Base-by-base conservation (phyloP, 2,888 invertebrate genomes). In the Alloplasta piceator region DNA sequence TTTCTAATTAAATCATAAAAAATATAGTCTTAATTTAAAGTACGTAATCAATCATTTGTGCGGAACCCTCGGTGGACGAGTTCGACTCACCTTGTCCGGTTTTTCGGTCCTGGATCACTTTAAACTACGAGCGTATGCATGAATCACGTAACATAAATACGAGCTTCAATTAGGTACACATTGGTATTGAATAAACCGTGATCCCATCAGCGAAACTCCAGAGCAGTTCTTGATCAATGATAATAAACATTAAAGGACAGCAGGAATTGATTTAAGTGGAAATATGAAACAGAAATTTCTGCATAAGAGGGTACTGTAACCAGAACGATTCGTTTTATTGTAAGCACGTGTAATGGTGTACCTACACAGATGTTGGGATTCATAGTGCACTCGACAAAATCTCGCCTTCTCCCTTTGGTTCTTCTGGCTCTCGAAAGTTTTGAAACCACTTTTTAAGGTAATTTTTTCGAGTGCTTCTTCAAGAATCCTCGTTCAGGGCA, bases 171-270 rank as follows among this genome's bases (percentile, higher is more conserved):
- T 39, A 39, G 7, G 39, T 9, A 26, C 38, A 50, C 39, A 50
- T 60, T 48, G 46, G 16, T 38, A 60, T 38, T 58, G 9, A 5
- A 12, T 58, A 56, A 0, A 12, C 9, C 46, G 7, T 7, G 1
- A 48, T n/a, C 10, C 16, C 39, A 48, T 71, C 60, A 16, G 36
- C 16, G 60, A 39, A 16, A 60, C 26, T 71, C 10, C 14, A 38
- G 58, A 3, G 36, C 16, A 16, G 3, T 26, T 16, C 48, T 58
- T 6, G 39, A 50, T 41, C 4, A n/a, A 39, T 39, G 39, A 55
- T 55, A 41, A 38, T 58, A 39, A 14, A 12, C 38, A 4, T 58
- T 38, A 46, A 70, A 12, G 56, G 56, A 56, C 10, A 56, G 4
- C 3, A 26, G n/a, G 58, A 36, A 0, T 4, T 6, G 10, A 43